Percentiles rank a stretch among this genome's conserved stretches.
Conservation (phyloP, 2,797 vertebrate species). For the Okamejei kenojei region DNA sequence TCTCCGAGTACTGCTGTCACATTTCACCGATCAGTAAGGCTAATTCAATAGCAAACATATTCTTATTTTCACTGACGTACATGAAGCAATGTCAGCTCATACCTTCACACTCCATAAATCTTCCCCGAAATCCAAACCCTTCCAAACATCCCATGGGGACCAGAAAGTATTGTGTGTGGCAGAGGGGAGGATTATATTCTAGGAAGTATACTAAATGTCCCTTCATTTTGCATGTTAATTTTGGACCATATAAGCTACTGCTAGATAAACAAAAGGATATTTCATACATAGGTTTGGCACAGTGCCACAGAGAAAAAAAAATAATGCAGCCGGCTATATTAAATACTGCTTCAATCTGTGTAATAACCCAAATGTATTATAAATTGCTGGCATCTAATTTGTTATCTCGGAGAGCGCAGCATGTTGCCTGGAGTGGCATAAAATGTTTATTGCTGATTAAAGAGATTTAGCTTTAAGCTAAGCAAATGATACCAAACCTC, state of each 20-base stretch:
- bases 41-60: too few relatives aligned
- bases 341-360: slow-evolving; percentile 26
- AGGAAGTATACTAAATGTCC: background rate
- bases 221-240: background rate
- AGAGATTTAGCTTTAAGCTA: slow-evolving; percentile 24
- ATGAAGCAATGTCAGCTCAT: background rate
- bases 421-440: slow-evolving; percentile 35
- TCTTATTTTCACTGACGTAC: background rate
- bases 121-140: too few relatives aligned
- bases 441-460: slow-evolving; percentile 36
- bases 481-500: background rate
- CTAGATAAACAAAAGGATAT: background rate
- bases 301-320: background rate
- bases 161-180: background rate
- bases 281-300: background rate
- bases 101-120: background rate
- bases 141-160: too few relatives aligned
- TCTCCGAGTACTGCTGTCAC: too few relatives aligned
- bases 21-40: too few relatives aligned
- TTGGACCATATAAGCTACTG: background rate
- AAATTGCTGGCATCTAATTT: slow-evolving; percentile 35
- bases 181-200: too few relatives aligned
- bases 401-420: slow-evolving; percentile 31
- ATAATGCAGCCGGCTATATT: background rate
- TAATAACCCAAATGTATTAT: slow-evolving; percentile 31